Evolutionary conservation across 92 coral and sea anemone genomes (phyloP), one percentile per base, ranked within the genome.

Genomic region (Epizoanthus fatuus): DNA sequence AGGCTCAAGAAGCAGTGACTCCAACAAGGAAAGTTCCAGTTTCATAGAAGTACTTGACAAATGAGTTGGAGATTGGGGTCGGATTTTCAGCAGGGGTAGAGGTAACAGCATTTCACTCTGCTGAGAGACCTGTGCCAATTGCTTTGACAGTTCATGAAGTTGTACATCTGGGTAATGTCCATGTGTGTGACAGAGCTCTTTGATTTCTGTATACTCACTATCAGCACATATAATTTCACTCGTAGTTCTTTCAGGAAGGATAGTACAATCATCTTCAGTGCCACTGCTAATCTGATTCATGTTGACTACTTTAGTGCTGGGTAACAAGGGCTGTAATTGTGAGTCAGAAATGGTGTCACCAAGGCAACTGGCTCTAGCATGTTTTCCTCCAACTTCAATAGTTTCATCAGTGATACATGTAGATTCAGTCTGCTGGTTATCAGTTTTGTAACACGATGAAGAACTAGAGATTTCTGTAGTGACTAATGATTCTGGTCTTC

Each of bases 21-120:
- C 82, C 55, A 77, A 5, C 64, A 77, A 77, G 14, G 82, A 77
- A 15, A 60, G 54, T 40, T 77, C 49, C 29, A 77, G 64, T 77
- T 60, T 77, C 69, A 77, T 4, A 3, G 49, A 42, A 4, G 19
- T 40, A 77, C 32, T 32, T 3, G 82, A 60, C 57, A 77, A 17
- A 2, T 40, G n/a, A 19, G 56, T 77, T 37, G 54, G 35, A 64
- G 69, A 42, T 12, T 37, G 52, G 60, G 57, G 44, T 17, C 7
- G 39, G 54, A 3, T 77, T 58, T 44, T 59, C 4, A 58, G 32
- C 56, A 20, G 29, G 4, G 53, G 35, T 60, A 37, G 51, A 22
- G 49, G 66, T 17, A 55, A 62, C 45, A 52, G 13, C 52, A 56
- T 56, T n/a, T 42, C 32, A n/a, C 49, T 70, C 16, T 17, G 75